Evolutionary conservation across 1,140 invertebrate genomes (phyloP).

Genomic region (Calliphora vicina): DNA sequence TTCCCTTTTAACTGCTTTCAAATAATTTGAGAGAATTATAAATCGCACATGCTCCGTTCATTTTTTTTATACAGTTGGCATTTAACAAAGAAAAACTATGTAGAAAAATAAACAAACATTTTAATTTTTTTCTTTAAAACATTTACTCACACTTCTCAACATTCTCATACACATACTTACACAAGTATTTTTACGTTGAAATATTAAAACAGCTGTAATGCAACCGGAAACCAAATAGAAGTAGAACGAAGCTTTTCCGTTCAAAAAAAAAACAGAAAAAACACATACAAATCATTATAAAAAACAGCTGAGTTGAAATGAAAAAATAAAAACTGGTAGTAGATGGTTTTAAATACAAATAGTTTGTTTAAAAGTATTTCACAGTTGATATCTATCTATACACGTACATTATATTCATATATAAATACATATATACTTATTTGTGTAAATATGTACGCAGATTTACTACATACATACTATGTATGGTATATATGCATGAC

Average conservation of each 20-base stretch:
- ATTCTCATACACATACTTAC: background rate
- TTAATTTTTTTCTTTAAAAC: background rate
- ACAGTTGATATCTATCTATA: too few species aligned
- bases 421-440: background rate
- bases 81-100: background rate
- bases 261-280: background rate
- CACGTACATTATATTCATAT: too few species aligned
- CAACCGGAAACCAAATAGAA: slow-evolving; percentile 30
- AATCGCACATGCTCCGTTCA: background rate
- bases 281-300: background rate
- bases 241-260: background rate
- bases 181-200: background rate
- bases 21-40: background rate
- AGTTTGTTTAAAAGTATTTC: too few species aligned
- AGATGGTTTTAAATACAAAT: background rate
- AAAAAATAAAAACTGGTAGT: background rate
- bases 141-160: background rate
- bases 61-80: background rate
- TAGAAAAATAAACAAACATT: too few species aligned
- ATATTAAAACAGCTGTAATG: slow-evolving; percentile 24
- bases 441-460: too few species aligned
- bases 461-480: background rate
- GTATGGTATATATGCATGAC: too few species aligned
- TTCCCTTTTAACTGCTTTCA: background rate
- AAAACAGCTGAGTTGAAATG: background rate